Conservation (phyloP, 2,797 vertebrate genomes). For the Hylomyscus alleni region DNA sequence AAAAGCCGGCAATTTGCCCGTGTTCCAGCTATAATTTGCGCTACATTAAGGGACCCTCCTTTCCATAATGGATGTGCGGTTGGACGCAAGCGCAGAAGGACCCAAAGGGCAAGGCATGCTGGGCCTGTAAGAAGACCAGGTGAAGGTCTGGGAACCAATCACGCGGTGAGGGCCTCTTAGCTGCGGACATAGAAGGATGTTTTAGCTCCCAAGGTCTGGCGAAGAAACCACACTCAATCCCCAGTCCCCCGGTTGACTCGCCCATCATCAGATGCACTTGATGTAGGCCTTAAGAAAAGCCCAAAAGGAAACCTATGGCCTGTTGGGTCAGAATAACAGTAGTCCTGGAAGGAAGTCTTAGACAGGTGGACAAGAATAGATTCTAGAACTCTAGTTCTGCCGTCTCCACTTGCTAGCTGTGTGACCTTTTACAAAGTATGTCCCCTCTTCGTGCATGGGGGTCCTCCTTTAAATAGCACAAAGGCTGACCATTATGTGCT, state of each 20-base stretch:
- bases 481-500: no score
- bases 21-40: constrained; percentile 87
- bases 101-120: constrained; percentile 44
- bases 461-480: not conserved
- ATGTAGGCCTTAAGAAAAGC: not conserved
- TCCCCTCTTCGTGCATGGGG: not conserved
- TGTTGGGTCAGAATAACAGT: not conserved
- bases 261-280: not conserved
- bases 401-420: not conserved
- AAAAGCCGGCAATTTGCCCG: constrained; percentile 90
- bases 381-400: not conserved
- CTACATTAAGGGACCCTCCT: constrained; percentile 86
- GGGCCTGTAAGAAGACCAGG: not conserved
- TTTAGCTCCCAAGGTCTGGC: not conserved
- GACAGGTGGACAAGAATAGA: not conserved
- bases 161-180: rapidly evolving
- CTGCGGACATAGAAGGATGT: rapidly evolving
- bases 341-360: not conserved
- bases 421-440: not conserved
- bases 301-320: not conserved
- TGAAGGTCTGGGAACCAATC: not conserved
- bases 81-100: constrained; percentile 81
- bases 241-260: not conserved
- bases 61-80: constrained; percentile 83
- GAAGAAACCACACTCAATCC: not conserved